Conservation (phyloP, 2,797 vertebrate genomes). For the Phalanger gymnotis region DNA sequence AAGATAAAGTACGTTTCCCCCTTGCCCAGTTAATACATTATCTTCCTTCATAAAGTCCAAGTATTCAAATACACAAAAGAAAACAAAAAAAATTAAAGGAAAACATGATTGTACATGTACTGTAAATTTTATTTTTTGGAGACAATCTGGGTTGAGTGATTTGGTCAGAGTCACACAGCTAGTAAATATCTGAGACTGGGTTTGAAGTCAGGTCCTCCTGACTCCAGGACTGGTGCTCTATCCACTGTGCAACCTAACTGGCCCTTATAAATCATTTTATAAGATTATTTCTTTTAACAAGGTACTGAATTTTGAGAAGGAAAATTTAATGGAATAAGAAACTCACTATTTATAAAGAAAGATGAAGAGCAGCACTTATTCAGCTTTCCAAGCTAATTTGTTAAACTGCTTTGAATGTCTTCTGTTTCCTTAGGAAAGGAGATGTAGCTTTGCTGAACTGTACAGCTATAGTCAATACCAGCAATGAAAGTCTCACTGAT, state of each 20-base stretch:
- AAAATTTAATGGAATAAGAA: slow-evolving; percentile 25
- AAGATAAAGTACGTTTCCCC: not conserved
- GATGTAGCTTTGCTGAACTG: slow-evolving; percentile 94
- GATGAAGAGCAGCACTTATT: not conserved
- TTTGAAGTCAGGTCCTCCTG: not conserved
- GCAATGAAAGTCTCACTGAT: slow-evolving; percentile 95
- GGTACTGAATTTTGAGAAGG: not conserved
- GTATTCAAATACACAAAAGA: not conserved
- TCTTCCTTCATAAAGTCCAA: not conserved
- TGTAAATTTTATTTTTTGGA: not conserved
- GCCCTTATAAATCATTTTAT: not conserved
- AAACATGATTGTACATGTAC: not conserved
- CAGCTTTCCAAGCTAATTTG: not conserved
- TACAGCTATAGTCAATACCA: slow-evolving; percentile 96
- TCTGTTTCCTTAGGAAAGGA: slow-evolving; percentile 87
- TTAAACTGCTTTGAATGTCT: slow-evolving; percentile 1
- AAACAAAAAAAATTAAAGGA: not conserved
- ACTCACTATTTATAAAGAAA: not conserved
- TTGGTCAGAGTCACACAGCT: not conserved
- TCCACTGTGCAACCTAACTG: not conserved
- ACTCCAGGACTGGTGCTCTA: not conserved
- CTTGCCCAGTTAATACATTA: not conserved
- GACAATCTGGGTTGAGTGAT: not conserved
- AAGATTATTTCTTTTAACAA: not conserved
- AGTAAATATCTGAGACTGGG: not conserved